These are phyloP conservation scores for Heliconius hermathena DNA, from an alignment of 1,140 invertebrate species.

Conservation along the genomic window DNA sequence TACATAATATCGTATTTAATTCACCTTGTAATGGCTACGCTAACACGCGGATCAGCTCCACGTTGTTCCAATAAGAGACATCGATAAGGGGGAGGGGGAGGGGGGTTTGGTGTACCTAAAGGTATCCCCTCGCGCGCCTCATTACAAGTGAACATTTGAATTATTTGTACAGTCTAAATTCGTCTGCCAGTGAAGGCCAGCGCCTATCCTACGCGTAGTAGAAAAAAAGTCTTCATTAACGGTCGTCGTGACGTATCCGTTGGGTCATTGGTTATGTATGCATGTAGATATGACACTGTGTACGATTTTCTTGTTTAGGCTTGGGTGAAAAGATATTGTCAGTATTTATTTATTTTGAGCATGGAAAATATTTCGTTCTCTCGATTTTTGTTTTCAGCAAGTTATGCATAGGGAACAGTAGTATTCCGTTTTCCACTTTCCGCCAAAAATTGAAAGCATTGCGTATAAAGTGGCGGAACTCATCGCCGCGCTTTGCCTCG, in stretches of 20 bases:
- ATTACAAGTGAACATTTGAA: conserved; percentile 30
- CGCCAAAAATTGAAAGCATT: too few relatives aligned
- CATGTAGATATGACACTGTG: neutral
- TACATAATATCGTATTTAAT: too few relatives aligned
- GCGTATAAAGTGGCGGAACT: too few relatives aligned
- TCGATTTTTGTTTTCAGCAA: too few relatives aligned
- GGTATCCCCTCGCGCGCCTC: conserved; percentile 50
- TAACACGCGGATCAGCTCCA: too few relatives aligned
- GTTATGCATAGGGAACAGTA: too few relatives aligned
- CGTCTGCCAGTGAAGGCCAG: conserved; percentile 57
- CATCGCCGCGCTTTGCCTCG: too few relatives aligned
- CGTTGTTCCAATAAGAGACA: neutral
- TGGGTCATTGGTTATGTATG: neutral
- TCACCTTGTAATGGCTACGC: too few relatives aligned
- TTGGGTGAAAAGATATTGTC: neutral
- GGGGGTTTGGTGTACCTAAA: neutral
- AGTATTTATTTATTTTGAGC: neutral
- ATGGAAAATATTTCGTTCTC: neutral
- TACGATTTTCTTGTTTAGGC: neutral
- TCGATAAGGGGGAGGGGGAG: neutral
- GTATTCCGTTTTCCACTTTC: too few relatives aligned
- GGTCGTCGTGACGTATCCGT: conserved; percentile 43
- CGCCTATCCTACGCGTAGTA: conserved; percentile 59
- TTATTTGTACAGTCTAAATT: conserved; percentile 57
- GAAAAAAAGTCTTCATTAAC: conserved; percentile 74